Percentiles rank a stretch among this genome's conserved stretches.
These are phyloP conservation scores for Premnoplex brunnescens DNA, from an alignment of 2,797 vertebrate species.

Conservation along the genomic window DNA sequence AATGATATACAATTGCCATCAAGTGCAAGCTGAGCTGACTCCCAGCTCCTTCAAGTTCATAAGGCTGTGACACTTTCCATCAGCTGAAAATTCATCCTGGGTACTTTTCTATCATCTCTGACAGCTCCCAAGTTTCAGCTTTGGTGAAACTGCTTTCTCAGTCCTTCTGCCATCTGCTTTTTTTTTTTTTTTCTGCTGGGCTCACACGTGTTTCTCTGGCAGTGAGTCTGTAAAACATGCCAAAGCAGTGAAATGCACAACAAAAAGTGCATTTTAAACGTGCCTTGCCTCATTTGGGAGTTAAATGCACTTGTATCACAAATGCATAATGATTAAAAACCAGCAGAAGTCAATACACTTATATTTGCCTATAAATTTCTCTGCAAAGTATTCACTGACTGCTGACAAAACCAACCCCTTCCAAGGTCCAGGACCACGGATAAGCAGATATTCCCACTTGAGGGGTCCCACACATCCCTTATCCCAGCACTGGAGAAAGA, in stretches of 20 bases:
- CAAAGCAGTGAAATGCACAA: neutral
- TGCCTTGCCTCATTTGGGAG: neutral
- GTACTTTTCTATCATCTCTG: neutral
- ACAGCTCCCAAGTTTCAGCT: neutral
- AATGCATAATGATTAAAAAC: neutral
- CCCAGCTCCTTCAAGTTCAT: neutral
- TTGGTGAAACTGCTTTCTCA: neutral
- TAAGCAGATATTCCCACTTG: neutral
- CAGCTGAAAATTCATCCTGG: neutral
- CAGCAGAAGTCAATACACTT: neutral
- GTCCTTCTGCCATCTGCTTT: neutral
- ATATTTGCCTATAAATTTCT: neutral
- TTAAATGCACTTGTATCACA: neutral
- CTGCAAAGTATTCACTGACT: neutral
- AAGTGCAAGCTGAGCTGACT: neutral
- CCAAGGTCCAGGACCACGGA: neutral
- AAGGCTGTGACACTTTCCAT: neutral
- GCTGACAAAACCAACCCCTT: neutral
- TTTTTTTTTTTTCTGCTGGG: neutral
- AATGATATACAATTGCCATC: neutral
- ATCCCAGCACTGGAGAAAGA: slow-evolving; percentile 22
- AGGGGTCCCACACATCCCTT: neutral
- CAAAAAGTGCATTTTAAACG: neutral
- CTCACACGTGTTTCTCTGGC: neutral
- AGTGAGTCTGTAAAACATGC: neutral